Evolutionary conservation across 1,140 invertebrate genomes (phyloP), one percentile per base, ranked within the genome.

Genomic region (Drosophila nebulosa): DNA sequence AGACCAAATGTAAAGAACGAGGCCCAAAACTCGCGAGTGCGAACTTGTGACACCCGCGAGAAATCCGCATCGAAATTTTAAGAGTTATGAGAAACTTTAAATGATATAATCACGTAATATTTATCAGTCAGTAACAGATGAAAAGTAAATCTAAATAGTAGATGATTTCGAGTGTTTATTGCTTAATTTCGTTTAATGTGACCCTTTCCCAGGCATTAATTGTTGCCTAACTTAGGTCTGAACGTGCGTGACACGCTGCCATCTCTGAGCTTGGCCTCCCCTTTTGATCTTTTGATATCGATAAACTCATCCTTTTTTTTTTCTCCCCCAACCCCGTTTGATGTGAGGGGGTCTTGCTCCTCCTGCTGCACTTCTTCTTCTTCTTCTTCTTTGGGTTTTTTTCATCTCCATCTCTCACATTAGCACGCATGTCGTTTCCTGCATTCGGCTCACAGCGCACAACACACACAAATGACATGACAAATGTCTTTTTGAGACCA

Each of bases 401-500:
- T 30, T 22, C 36, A 70, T 55, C 52, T 55, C 27, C 52, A 55
- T 55, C 64, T 70, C 64, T 59, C 72, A 78, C 67, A 78, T 78
- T 78, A 78, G 71, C 75, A 78, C 75, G 85, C 79, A 73, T 88
- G 84, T 72, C 70, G 78, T 74, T 89, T 89, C 83, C 84, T 89
- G 75, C 71, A 39, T 42, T 36, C 66, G 59, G 72, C 64, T 75
- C 39, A 46, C 39, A 46, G 39, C 39, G 39, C 16, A 46, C 39
- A 46, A 46, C 39, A 46, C 39, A 46, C 73, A 81, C 75, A 84
- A 79, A 90, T 90, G 88, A 90, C 88, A 90, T 90, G 88, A 90
- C 88, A 90, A 90, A 90, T 90, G 88, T 89, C 66, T 71, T 88
- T 84, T 78, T 46, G 39, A 46, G 71, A 78, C 78, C 85, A 74